Percentiles rank a stretch among this genome's conserved stretches.
phyloP scores from a whole-genome alignment of 2,113 vertebrate genomes.

The Trachemys scripta region DNA sequence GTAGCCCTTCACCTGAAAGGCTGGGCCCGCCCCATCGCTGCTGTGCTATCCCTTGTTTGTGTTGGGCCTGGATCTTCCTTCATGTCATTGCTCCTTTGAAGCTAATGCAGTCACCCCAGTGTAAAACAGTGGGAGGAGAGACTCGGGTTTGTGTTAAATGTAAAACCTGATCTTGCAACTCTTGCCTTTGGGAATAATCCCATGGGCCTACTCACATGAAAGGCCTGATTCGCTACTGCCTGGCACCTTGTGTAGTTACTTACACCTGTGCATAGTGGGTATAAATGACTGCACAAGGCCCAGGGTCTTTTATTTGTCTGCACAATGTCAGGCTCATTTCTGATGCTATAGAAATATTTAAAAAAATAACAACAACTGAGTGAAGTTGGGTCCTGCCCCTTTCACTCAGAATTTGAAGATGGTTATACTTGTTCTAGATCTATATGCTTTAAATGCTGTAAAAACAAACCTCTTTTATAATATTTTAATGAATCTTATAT shows the following conservation, averaged over 20 bases:
- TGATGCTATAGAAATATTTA: neutral
- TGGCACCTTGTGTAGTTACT: neutral
- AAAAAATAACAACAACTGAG: neutral
- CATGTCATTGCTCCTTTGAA: neutral
- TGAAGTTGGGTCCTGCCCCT: neutral
- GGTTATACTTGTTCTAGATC: neutral
- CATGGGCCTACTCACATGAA: neutral
- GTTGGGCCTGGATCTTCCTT: neutral
- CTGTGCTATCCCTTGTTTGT: neutral
- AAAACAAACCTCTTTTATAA: neutral
- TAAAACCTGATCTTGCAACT: neutral
- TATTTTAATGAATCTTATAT: slow-evolving; percentile 30
- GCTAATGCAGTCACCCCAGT: neutral
- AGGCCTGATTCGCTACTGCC: neutral
- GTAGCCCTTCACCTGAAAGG: neutral
- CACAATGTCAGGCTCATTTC: neutral
- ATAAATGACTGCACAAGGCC: neutral
- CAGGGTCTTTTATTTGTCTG: neutral
- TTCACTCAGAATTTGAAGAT: neutral
- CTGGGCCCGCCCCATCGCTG: neutral
- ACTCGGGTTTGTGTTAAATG: neutral
- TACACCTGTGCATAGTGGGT: neutral
- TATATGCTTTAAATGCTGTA: neutral
- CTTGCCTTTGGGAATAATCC: neutral
- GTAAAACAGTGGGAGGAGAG: neutral